phyloP scores from a whole-genome alignment of 2,113 vertebrate genomes.

The Mormyrus iriodes region DNA sequence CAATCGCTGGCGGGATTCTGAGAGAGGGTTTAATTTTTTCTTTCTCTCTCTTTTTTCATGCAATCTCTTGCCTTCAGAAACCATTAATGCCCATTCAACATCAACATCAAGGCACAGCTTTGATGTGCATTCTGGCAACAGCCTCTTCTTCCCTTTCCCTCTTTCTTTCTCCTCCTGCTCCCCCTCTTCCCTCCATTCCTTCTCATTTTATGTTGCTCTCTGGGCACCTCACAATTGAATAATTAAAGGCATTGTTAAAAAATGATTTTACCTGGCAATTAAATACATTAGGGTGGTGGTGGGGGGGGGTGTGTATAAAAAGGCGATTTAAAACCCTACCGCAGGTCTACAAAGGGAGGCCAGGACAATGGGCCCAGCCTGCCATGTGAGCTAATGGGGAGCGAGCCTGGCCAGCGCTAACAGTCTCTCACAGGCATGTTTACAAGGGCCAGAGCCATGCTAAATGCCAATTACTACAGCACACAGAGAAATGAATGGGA shows the following conservation, averaged over 20 bases:
- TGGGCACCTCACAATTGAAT: constrained; percentile 74
- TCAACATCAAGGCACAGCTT: constrained; percentile 89
- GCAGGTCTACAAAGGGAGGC: constrained; percentile 67
- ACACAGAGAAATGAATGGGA: constrained; percentile 45
- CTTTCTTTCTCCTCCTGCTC: constrained; percentile 41
- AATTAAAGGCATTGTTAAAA: constrained; percentile 82
- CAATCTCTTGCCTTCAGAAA: constrained; percentile 91
- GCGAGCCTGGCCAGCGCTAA: constrained; percentile 50
- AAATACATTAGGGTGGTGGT: constrained; percentile 73
- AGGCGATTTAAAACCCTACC: constrained; percentile 61
- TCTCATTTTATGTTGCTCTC: constrained; percentile 15
- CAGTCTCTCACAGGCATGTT: constrained; percentile 55
- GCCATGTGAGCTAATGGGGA: constrained; percentile 49
- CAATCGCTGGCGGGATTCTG: constrained; percentile 81
- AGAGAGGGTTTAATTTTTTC: constrained; percentile 76
- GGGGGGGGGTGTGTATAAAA: constrained; percentile 47
- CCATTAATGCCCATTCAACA: constrained; percentile 90
- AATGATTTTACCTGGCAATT: constrained; percentile 88
- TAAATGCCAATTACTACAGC: constrained; percentile 56
- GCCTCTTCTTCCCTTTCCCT: constrained; percentile 48
- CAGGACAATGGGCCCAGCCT: constrained; percentile 60
- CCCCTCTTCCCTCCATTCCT: constrained; percentile 39
- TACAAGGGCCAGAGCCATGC: constrained; percentile 51
- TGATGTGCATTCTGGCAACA: constrained; percentile 94
- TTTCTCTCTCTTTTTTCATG: constrained; percentile 56